Evolutionary conservation across 2,888 invertebrate genomes (phyloP), one percentile per base, ranked within the genome.

Genomic region (Oegoconia quadripuncta): DNA sequence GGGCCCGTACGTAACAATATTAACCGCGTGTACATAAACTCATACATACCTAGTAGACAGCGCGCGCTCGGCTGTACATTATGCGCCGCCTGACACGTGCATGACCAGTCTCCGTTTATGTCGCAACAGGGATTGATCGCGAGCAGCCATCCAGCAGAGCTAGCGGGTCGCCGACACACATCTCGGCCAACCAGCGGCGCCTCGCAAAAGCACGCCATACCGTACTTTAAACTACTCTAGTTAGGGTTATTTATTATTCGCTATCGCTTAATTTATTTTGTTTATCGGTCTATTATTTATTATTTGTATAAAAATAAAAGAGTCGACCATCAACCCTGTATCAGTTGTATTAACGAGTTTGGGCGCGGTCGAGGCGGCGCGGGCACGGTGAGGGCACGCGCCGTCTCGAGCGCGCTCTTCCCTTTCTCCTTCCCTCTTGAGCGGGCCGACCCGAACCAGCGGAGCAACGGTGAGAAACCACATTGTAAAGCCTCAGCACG

Each of bases 41-140:
- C 78, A 81, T 80, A 79, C 64, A 59, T 40, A 49, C 23, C 17
- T 15, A 22, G 34, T 42, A 72, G 78, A 83, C 69, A 77, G 77
- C 68, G 84, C 81, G 82, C 84, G 84, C 83, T 82, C 74, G 74
- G 83, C 87, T 87, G 86, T 87, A 87, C 74, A 87, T 87, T 86
- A 71, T 60, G 82, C 87, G 83, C 75, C 65, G 73, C 74, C 83
- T 86, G 80, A 87, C 75, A 86, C 72, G 75, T 87, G 88, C 88
- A 88, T 88, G 88, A 88, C 82, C 82, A 81, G 77, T 83, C 82
- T 86, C 76, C 84, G 83, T 87, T 86, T 87, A 84, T 87, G 87
- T 87, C 87, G 84, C 83, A 86, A 86, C 87, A 87, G 87, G 84
- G 75, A 87, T 75, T 84, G 83, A 84, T 76, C 68, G 71, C 58